phyloP scores from a whole-genome alignment of 2,797 vertebrate species.

The Hypotaenidia philippensis region DNA sequence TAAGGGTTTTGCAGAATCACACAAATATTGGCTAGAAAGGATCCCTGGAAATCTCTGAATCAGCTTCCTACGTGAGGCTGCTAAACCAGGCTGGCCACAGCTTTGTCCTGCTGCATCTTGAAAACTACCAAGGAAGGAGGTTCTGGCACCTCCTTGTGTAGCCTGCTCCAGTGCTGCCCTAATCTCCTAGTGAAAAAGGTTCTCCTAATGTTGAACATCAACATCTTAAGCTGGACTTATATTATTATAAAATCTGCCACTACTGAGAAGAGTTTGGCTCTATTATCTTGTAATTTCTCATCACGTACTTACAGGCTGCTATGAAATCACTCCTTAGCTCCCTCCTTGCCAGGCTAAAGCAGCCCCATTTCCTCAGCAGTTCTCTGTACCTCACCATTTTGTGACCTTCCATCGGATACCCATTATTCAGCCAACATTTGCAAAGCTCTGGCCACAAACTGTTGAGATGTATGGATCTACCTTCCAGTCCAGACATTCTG shows the following conservation, averaged over 20 bases:
- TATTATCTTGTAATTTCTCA: background rate
- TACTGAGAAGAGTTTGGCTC: background rate
- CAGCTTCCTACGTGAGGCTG: rapidly evolving
- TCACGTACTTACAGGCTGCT: background rate
- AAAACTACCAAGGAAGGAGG: background rate
- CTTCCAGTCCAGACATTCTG: background rate
- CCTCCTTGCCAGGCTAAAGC: background rate
- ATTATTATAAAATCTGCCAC: background rate
- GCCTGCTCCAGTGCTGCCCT: background rate
- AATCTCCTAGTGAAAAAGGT: background rate
- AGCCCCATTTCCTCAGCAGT: background rate
- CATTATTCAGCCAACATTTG: background rate
- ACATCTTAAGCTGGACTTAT: background rate
- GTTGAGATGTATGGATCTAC: background rate
- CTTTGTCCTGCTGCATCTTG: background rate
- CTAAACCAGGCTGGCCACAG: rapidly evolving
- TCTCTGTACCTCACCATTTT: background rate
- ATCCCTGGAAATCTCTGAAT: background rate
- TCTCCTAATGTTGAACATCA: background rate
- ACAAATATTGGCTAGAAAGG: background rate
- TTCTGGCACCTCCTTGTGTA: background rate
- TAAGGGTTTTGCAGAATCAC: background rate
- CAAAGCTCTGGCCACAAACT: background rate
- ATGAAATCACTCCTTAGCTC: background rate
- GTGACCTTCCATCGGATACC: background rate